Percentiles rank a stretch among this genome's conserved stretches.
These are phyloP conservation scores for Dicrostonyx torquatus DNA, from an alignment of 2,797 vertebrate genomes.

Conservation along the genomic window DNA sequence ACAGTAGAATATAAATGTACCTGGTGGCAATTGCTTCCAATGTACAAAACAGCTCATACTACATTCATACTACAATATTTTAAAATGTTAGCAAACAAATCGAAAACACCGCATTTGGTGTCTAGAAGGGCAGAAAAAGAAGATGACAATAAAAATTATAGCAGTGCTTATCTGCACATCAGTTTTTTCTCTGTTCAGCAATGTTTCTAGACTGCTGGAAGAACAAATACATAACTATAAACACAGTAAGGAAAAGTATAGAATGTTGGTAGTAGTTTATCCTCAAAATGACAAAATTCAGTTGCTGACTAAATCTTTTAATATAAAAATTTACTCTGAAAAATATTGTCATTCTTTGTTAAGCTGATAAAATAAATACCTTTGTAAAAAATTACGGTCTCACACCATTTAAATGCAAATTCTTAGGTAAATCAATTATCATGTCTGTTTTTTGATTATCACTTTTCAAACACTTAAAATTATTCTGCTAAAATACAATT, in stretches of 20 bases:
- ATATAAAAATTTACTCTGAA: constrained; percentile 42
- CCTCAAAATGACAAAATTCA: not conserved
- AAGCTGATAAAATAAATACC: constrained; percentile 20
- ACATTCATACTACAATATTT: constrained; percentile 28
- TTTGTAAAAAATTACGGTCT: constrained; percentile 17
- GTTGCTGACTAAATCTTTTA: constrained; percentile 27
- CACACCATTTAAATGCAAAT: not conserved
- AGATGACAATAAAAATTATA: constrained; percentile 43
- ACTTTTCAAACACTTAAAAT: constrained; percentile 26
- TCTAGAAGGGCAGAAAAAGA: not conserved
- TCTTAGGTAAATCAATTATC: constrained; percentile 17
- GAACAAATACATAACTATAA: constrained; percentile 32
- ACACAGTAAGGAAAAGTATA: not conserved
- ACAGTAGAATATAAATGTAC: constrained; percentile 42
- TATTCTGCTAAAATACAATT: constrained; percentile 51
- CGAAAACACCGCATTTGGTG: not conserved
- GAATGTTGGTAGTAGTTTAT: not conserved
- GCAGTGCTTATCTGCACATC: constrained; percentile 38
- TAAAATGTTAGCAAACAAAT: not conserved
- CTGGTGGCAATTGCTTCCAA: constrained; percentile 34
- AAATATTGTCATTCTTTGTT: constrained; percentile 4
- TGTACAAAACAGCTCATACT: constrained; percentile 30
- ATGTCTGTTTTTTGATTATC: not conserved
- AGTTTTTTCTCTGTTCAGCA: not conserved
- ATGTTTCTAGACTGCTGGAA: not conserved